phyloP scores from a whole-genome alignment of 2,888 invertebrate species.

The Cheiracanthium punctorium region DNA sequence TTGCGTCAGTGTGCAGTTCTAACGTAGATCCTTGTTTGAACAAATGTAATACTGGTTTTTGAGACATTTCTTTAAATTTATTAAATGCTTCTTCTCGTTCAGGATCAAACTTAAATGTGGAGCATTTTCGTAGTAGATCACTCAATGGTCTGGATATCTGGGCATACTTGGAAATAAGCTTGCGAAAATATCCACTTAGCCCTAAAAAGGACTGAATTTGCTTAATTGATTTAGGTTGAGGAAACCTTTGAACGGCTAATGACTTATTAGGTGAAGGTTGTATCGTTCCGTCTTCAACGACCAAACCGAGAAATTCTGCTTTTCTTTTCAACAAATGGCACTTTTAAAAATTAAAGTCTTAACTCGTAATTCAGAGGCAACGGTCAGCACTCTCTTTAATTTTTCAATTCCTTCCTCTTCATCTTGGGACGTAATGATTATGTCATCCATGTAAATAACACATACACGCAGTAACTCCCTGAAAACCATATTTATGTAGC shows the following conservation, averaged over 20 bases:
- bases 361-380: conserved; percentile 14
- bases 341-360: conserved; percentile 36
- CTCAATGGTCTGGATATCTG: conserved; percentile 25
- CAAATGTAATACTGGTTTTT: not conserved
- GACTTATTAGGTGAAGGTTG: conserved; percentile 7
- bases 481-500: conserved; percentile 10
- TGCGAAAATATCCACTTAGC: conserved; percentile 18
- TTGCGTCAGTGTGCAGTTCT: not conserved
- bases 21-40: not conserved
- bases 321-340: conserved; percentile 8
- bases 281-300: conserved; percentile 32
- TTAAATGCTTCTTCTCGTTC: not conserved
- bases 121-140: conserved; percentile 14
- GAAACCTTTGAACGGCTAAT: not conserved
- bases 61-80: not conserved
- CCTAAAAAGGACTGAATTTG: conserved; percentile 19
- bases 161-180: conserved; percentile 28
- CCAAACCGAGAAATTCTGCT: conserved; percentile 18
- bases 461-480: not conserved
- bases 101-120: not conserved
- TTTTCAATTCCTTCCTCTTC: not conserved
- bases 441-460: conserved; percentile 29
- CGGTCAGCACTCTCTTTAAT: not conserved
- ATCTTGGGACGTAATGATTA: not conserved
- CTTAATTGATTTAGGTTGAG: not conserved